Base-by-base conservation (phyloP, 1,140 invertebrate species). In the Lordiphosa collinella region DNA sequence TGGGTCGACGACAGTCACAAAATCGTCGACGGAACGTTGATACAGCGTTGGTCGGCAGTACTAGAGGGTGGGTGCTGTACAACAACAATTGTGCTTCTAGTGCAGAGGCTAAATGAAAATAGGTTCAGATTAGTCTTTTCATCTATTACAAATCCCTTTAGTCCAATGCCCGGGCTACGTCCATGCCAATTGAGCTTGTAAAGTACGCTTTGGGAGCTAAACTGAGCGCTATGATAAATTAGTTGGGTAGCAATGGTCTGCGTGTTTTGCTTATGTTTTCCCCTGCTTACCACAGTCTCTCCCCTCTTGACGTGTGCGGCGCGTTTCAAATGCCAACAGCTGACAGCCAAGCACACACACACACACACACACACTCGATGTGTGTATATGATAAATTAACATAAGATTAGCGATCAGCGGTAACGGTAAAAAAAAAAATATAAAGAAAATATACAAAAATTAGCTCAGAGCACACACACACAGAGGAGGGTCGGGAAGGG, bases 331-430 rank as follows among this genome's bases (percentile, higher is more conserved):
- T 47, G 46, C 61, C 44, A 69, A 62, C 63, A 66, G 63, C 58
- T 66, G 63, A 69, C 62, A 69, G 65, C 12, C 43, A 36, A 43
- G 41, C n/a, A 49, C 60, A 50, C 53, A 58, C 47, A 44, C 44
- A 36, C 48, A 43, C 55, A 41, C 41, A 35, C 54, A 46, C 47
- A 34, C 12, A 22, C 14, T 38, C 10, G 41, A 44, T 61, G 41
- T 51, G 59, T 67, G 51, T 68, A 58, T 72, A 58, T 72, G 64
- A 72, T 72, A 72, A 72, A 71, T 68, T 68, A 68, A 72, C 54
- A 65, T 70, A 66, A 72, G 68, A 72, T 72, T 72, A 72, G 68
- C 64, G 68, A 72, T 72, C 68, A 72, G 64, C 37, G 46, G 57
- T 59, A 62, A 62, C 51, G 18, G 60, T 46, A 50, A 32, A 16